Conservation (phyloP, 2,797 vertebrate genomes). For the Poecilia gillii region DNA sequence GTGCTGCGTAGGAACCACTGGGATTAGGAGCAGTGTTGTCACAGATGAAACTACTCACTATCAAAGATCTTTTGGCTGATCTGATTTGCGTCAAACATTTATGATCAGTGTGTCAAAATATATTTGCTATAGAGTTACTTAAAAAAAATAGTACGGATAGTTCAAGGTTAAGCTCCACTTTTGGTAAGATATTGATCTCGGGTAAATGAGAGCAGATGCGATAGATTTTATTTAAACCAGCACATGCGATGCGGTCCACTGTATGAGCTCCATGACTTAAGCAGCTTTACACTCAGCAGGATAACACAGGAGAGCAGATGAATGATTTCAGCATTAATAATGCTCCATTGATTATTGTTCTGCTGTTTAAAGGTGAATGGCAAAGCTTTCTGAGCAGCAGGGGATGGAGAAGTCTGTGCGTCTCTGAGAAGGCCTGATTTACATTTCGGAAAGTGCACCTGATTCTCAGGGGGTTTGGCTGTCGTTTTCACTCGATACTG, state of each 20-base stretch:
- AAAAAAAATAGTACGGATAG: neutral
- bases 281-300: slow-evolving; percentile 69
- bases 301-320: slow-evolving; percentile 71
- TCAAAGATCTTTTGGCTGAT: slow-evolving; percentile 38
- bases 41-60: slow-evolving; percentile 26
- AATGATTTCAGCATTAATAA: slow-evolving; percentile 85
- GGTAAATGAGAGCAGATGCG: slow-evolving; percentile 18
- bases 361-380: slow-evolving; percentile 84
- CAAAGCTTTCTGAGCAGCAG: slow-evolving; percentile 76
- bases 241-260: slow-evolving; percentile 51
- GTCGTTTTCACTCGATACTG: slow-evolving; percentile 81
- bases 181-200: slow-evolving; percentile 29
- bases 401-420: slow-evolving; percentile 57
- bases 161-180: neutral
- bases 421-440: slow-evolving; percentile 74
- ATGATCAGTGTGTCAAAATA: slow-evolving; percentile 31
- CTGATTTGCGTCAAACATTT: slow-evolving; percentile 46
- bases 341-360: slow-evolving; percentile 85
- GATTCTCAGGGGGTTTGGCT: slow-evolving; percentile 68
- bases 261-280: slow-evolving; percentile 65
- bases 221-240: slow-evolving; percentile 9
- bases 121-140: neutral
- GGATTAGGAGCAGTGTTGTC: slow-evolving; percentile 49
- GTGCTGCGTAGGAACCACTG: slow-evolving; percentile 42
- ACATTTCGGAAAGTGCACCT: slow-evolving; percentile 85